Evolutionary conservation across 2,113 vertebrate genomes (phyloP), one percentile per base, ranked within the genome.

Genomic region (Aspidoscelis tigris): DNA sequence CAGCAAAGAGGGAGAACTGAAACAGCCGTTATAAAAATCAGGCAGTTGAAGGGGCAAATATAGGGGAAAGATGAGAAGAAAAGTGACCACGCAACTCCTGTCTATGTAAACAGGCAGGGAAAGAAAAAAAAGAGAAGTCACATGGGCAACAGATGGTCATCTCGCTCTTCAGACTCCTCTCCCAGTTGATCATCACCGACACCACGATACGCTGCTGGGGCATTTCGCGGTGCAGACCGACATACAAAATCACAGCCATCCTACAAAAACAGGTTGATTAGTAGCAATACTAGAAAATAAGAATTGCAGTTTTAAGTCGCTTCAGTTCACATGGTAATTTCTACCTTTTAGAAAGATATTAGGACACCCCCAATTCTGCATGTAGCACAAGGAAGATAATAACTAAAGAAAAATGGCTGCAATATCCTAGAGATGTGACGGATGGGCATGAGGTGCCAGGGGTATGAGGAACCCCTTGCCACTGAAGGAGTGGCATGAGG

Each of bases 201-300:
- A 1, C 98, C 98, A 5, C 98, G 96, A 87, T 98, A 98, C 0
- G 97, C 94, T 1, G 97, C 96, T 7, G 97, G 96, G 0, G 93
- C 94, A 0, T 94, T 96, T 8, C 96, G 97, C 80, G 92, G 96
- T 93, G 93, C 95, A 2, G 98, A 98, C 3, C 99, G 97, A 87
- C 98, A 99, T 68, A 99, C 97, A 82, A 99, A 98, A 94, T 99
- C 98, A 89, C 99, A 99, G 68, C 99, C 99, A 41, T 99, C 99
- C 99, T 99, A 89, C 2, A 61, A 69, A 72, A 75, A 92, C 41
- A 77, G 72, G 92, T 47, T 50, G 55, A 11, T 84, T 50, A 73
- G 41, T 33, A 24, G 41, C 64, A 0, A 0, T 76, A 50, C 89
- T 70, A 91, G 82, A 71, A 3, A 0, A 1, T 0, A 1, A 3